These are phyloP conservation scores for Mongoloraphidia duomilia DNA, from an alignment of 2,888 invertebrate genomes.

Conservation along the genomic window DNA sequence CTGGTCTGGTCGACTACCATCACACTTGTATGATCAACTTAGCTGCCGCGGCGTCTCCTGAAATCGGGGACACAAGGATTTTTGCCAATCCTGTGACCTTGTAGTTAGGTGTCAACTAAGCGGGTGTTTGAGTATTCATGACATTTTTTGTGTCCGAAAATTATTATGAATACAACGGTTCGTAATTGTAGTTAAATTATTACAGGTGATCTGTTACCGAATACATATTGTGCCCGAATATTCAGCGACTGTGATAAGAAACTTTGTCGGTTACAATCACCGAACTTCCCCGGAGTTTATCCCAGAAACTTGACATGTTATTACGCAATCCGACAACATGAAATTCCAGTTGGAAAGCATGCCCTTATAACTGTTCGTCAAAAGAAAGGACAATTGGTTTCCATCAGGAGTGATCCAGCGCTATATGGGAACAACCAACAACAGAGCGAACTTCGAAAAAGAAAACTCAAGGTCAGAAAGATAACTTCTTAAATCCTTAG, in stretches of 20 bases:
- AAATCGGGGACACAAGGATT: too few species aligned
- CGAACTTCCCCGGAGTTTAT: constrained; percentile 86
- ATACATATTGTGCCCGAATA: constrained; percentile 83
- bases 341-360: constrained; percentile 74
- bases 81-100: too few species aligned
- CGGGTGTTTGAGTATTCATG: too few species aligned
- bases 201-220: constrained; percentile 70
- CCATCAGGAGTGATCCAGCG: constrained; percentile 64
- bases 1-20: too few species aligned
- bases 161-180: too few species aligned
- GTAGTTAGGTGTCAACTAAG: too few species aligned
- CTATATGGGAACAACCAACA: constrained; percentile 42
- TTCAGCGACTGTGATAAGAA: constrained; percentile 86
- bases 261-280: constrained; percentile 78
- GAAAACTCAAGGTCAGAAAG: too few species aligned
- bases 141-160: too few species aligned
- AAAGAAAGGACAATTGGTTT: constrained; percentile 70
- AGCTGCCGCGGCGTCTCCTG: too few species aligned
- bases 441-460: constrained; percentile 11
- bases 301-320: constrained; percentile 89
- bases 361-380: constrained; percentile 76
- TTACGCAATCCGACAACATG: constrained; percentile 76
- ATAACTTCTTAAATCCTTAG: too few species aligned
- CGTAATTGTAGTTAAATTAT: too few species aligned
- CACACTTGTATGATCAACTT: too few species aligned